Conservation (phyloP, 2,888 invertebrate species). For the Thymelicus sylvestris region DNA sequence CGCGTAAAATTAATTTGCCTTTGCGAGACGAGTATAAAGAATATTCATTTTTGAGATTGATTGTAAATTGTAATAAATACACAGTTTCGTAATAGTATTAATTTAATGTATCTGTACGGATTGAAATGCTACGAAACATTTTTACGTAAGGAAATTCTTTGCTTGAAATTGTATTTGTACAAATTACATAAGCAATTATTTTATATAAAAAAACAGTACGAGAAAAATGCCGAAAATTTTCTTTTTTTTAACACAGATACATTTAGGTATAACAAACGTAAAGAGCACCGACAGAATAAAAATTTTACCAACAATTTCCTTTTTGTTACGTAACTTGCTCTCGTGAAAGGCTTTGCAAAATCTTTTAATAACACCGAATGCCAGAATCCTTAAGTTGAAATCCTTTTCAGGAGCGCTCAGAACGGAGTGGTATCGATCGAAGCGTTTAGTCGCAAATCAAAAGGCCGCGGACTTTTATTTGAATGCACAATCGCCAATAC, state of each 20-base stretch:
- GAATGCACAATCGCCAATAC: conserved; percentile 37
- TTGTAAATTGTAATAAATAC: too few relatives aligned
- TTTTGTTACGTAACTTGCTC: conserved; percentile 19
- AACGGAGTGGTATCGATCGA: conserved; percentile 32
- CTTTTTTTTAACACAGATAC: neutral
- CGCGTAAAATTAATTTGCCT: too few relatives aligned
- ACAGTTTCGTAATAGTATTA: too few relatives aligned
- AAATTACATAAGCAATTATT: too few relatives aligned
- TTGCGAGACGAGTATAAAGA: too few relatives aligned
- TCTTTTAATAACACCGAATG: conserved; percentile 34
- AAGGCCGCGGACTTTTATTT: conserved; percentile 37
- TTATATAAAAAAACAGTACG: too few relatives aligned
- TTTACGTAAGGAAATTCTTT: too few relatives aligned
- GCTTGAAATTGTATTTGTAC: too few relatives aligned
- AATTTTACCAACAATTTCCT: conserved; percentile 13
- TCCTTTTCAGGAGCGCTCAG: conserved; percentile 29
- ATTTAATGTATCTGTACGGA: too few relatives aligned
- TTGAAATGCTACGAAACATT: too few relatives aligned
- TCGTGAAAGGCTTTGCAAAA: conserved; percentile 21
- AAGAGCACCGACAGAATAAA: conserved; percentile 5
- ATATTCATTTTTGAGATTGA: too few relatives aligned
- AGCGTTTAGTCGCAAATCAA: conserved; percentile 37
- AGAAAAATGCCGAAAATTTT: neutral
- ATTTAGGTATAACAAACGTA: neutral
- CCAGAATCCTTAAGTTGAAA: conserved; percentile 32